Evolutionary conservation across 2,888 invertebrate species (phyloP).

Genomic region (Cantharis rustica): DNA sequence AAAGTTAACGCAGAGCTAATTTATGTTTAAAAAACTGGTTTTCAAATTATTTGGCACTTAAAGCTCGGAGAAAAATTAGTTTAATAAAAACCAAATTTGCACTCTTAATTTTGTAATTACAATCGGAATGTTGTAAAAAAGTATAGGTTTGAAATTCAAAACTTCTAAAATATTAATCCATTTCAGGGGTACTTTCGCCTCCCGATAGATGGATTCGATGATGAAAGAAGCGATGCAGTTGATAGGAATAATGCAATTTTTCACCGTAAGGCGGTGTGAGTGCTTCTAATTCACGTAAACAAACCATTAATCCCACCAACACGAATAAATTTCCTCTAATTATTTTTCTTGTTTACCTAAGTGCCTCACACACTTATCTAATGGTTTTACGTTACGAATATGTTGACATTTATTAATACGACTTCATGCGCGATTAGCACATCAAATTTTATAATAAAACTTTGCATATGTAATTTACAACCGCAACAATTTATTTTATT

Average conservation of each 20-base stretch:
- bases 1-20: not conserved
- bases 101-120: not conserved
- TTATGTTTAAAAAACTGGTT: not conserved
- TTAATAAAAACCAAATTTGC: not conserved
- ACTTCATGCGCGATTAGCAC: not conserved
- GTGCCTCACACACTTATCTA: conserved; percentile 24
- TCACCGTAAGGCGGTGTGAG: conserved; percentile 36
- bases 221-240: conserved; percentile 15
- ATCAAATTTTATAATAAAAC: not conserved
- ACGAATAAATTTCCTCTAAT: conserved; percentile 37
- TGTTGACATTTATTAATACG: not conserved
- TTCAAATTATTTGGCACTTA: not conserved
- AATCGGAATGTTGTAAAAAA: not conserved
- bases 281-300: conserved; percentile 28
- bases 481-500: not conserved
- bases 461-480: not conserved
- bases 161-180: not conserved
- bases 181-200: not conserved
- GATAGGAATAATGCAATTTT: conserved; percentile 31
- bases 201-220: conserved; percentile 22
- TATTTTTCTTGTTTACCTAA: conserved; percentile 31
- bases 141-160: not conserved
- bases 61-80: not conserved
- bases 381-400: conserved; percentile 21
- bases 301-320: conserved; percentile 39